These are phyloP conservation scores for Tenualosa thibaudeaui DNA, from an alignment of 2,797 vertebrate genomes.

Conservation along the genomic window DNA sequence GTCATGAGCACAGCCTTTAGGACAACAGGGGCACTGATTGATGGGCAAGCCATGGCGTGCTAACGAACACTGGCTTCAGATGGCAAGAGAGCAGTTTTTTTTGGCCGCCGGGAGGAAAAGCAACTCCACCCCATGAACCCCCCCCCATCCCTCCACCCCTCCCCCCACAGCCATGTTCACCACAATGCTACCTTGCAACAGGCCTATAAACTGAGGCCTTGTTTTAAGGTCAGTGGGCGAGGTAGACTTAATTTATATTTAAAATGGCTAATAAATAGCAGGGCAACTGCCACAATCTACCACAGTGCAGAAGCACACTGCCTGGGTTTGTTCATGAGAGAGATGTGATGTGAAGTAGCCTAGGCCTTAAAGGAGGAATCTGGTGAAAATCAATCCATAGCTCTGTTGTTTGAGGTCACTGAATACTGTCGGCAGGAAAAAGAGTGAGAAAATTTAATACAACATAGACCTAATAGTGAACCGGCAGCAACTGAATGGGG, in stretches of 20 bases:
- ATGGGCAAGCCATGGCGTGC: constrained; percentile 9
- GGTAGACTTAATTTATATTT: constrained; percentile 2
- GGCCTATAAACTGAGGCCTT: constrained; percentile 12
- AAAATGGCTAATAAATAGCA: neutral
- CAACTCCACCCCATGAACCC: neutral
- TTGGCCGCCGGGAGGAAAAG: neutral
- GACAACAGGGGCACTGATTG: constrained; percentile 14
- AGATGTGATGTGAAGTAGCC: neutral
- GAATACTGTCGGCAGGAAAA: no score
- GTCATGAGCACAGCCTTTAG: neutral
- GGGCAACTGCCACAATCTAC: neutral
- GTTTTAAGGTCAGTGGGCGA: constrained; percentile 7
- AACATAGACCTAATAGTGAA: no score
- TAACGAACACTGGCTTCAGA: constrained; percentile 20
- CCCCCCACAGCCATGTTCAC: neutral
- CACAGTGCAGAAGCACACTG: neutral
- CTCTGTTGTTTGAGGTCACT: no score
- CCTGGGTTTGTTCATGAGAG: neutral
- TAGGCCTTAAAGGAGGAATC: neutral
- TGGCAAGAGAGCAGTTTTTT: neutral
- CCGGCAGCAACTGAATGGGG: no score
- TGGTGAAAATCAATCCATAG: no score
- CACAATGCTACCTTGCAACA: constrained; percentile 24
- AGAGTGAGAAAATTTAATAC: no score
- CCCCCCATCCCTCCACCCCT: neutral